phyloP scores from a whole-genome alignment of 2,888 invertebrate species.

The Elegia similella region DNA sequence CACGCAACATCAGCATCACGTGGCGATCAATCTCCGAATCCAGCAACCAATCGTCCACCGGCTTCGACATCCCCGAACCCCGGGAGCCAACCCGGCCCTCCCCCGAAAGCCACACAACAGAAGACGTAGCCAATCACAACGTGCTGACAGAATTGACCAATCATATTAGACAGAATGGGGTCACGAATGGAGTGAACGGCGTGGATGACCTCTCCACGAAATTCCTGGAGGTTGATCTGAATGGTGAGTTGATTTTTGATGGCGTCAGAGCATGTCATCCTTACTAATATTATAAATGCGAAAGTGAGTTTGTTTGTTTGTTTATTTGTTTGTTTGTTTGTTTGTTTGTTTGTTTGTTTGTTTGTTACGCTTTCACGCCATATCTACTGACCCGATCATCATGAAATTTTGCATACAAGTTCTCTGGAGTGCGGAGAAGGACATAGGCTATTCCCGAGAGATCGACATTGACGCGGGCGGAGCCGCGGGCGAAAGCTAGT shows the following conservation, averaged over 20 bases:
- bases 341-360: too few relatives aligned
- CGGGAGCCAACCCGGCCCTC: slow-evolving; percentile 32
- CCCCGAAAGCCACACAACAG: slow-evolving; percentile 45
- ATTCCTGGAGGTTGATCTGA: slow-evolving; percentile 69
- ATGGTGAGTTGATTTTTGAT: slow-evolving; percentile 63
- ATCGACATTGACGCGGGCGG: too few relatives aligned
- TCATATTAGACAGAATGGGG: slow-evolving; percentile 36
- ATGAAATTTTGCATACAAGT: too few relatives aligned
- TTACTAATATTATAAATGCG: too few relatives aligned
- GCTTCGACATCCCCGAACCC: slow-evolving; percentile 49
- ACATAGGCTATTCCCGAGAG: too few relatives aligned
- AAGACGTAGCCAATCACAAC: slow-evolving; percentile 44
- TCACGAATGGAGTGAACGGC: slow-evolving; percentile 46
- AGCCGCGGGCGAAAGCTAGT: too few relatives aligned
- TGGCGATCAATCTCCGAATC: slow-evolving; percentile 77
- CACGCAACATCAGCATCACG: slow-evolving; percentile 72
- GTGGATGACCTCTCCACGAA: slow-evolving; percentile 55
- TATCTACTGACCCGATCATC: too few relatives aligned
- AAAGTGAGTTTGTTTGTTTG: too few relatives aligned
- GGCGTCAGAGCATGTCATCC: too few relatives aligned
- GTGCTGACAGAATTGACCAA: slow-evolving; percentile 38
- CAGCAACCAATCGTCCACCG: slow-evolving; percentile 69
- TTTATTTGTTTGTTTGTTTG: too few relatives aligned
- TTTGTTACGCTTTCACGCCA: too few relatives aligned
- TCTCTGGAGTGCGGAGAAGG: too few relatives aligned